Base-by-base conservation (phyloP, 2,888 invertebrate species). In the Polymixis flavicincta region DNA sequence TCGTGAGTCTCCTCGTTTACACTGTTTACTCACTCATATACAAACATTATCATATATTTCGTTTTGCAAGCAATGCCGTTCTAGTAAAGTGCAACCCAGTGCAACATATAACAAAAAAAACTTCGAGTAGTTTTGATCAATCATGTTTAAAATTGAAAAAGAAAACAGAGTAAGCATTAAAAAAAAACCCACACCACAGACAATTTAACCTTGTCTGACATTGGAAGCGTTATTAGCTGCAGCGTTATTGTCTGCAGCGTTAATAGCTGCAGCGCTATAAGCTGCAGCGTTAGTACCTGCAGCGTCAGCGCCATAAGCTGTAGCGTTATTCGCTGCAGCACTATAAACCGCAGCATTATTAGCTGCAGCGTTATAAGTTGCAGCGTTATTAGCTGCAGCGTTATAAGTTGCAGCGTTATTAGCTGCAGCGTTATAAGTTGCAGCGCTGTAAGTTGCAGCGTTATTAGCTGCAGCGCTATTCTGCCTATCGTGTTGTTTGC, bases 91-190 rank as follows among this genome's bases (percentile, higher is more conserved):
- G n/a, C n/a, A n/a, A n/a, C n/a, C n/a, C n/a, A 28, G 28, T 45
- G 22, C 2, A 76, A 45, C 0, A 50, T 37, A 8, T 6, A 25
- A 22, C n/a, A 42, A 64, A 54, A 65, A 73, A 25, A 28, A 28
- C n/a, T 55, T 5, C 7, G 14, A 14, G 7, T 50, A 48, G 25
- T 78, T 32, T 19, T 63, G 61, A 50, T 11, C 42, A 45, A 45
- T 13, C 45, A 76, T 9, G 70, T 63, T 71, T 25, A 37, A 76
- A 79, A 72, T 72, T 71, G 11, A 17, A 54, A 66, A 32, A 59
- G 0, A 76, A 17, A 52, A 72, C 25, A 48, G 45, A 77, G 72
- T 77, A 72, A 48, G 80, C 28, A 45, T 79, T 32, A 13, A n/a
- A 61, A 37, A 22, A 66, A 65, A 32, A 28, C n/a, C 8, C 37